Evolutionary conservation across 2,113 vertebrate species (phyloP).

Genomic region (Chaenogobius annularis): DNA sequence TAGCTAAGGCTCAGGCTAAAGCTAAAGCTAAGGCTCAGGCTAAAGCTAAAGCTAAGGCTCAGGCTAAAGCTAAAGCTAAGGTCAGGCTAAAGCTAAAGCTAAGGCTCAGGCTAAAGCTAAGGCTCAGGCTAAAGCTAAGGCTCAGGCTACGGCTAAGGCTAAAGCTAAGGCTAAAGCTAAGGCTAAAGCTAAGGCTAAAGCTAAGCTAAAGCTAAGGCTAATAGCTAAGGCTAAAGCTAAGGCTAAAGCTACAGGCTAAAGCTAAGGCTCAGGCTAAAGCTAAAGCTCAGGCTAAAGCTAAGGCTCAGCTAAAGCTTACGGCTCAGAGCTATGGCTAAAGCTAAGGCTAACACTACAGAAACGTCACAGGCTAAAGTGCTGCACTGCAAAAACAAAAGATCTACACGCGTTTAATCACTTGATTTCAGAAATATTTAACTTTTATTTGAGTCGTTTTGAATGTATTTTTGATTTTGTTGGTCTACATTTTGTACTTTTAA

Average conservation of each 20-base stretch:
- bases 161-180: neutral
- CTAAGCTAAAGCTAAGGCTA: neutral
- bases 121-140: neutral
- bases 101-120: too few relatives aligned
- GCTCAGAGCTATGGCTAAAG: neutral
- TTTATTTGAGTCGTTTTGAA: neutral
- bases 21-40: neutral
- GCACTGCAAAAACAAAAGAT: neutral
- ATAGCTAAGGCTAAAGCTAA: neutral
- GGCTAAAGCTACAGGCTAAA: neutral
- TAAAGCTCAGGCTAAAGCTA: too few relatives aligned
- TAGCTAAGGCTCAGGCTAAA: neutral
- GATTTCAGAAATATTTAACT: neutral
- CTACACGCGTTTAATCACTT: neutral
- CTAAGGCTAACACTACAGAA: neutral
- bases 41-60: too few relatives aligned
- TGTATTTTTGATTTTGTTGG: neutral
- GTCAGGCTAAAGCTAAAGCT: too few relatives aligned
- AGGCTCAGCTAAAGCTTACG: neutral
- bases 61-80: too few relatives aligned
- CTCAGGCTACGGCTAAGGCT: slow-evolving; percentile 61
- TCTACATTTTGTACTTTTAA: neutral
- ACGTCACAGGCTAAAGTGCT: neutral
- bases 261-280: too few relatives aligned
- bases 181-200: neutral